A percentile compares a stretch with the other conserved stretches of the same genome.
Evolutionary conservation across 2,888 invertebrate genomes (phyloP).

Genomic region (Spialia ferax): DNA sequence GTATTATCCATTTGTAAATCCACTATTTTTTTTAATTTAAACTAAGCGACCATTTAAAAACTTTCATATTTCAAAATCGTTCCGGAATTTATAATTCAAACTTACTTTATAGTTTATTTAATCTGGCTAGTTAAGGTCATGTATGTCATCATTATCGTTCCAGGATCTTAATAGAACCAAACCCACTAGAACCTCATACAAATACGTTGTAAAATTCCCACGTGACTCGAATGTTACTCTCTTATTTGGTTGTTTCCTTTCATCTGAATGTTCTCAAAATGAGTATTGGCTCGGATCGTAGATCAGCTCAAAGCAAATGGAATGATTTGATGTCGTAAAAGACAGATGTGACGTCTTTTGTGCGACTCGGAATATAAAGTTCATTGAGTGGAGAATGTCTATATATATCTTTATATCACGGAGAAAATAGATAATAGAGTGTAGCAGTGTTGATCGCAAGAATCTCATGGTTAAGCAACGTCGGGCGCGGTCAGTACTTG

Average conservation of each 20-base stretch:
- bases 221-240: not conserved
- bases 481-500: conserved; percentile 55
- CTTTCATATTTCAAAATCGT: too few species aligned
- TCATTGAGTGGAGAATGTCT: not conserved
- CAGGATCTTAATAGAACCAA: too few species aligned
- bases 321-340: conserved; percentile 7
- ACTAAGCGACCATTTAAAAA: too few species aligned
- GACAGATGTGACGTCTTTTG: not conserved
- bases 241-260: not conserved
- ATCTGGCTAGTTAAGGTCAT: too few species aligned
- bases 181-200: not conserved
- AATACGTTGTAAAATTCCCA: conserved; percentile 1
- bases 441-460: too few species aligned
- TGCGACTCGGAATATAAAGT: not conserved
- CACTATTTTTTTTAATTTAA: too few species aligned
- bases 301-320: not conserved
- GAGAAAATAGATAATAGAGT: too few species aligned
- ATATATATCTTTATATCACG: too few species aligned
- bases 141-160: not conserved
- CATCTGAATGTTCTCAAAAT: not conserved
- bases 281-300: not conserved
- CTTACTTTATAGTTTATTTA: too few species aligned
- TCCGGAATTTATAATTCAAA: too few species aligned
- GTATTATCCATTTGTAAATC: too few species aligned
- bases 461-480: conserved; percentile 61